phyloP scores from a whole-genome alignment of 2,888 invertebrate species.

The Dryocosmus kuriphilus region DNA sequence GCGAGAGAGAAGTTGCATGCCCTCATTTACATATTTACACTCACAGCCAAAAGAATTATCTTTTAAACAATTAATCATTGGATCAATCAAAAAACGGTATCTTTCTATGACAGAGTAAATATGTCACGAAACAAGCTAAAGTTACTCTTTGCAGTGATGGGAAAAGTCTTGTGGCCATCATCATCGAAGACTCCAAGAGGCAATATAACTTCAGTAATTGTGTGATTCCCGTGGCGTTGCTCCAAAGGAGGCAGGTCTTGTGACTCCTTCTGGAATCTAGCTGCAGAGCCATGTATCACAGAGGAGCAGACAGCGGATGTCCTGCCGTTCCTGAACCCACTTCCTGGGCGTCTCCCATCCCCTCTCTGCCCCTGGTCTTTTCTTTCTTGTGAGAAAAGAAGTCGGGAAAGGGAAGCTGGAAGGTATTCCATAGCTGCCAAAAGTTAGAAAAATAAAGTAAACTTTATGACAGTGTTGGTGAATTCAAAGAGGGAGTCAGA shows the following conservation, averaged over 20 bases:
- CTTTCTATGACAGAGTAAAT: no score
- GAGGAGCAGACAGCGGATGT: conserved; percentile 32
- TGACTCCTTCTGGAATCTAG: conserved; percentile 20
- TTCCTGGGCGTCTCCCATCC: background rate
- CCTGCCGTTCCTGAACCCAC: conserved; percentile 7
- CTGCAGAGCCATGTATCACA: conserved; percentile 20
- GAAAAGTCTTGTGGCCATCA: conserved; percentile 18
- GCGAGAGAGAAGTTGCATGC: no score
- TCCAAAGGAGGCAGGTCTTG: conserved; percentile 24
- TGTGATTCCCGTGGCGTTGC: conserved; percentile 29
- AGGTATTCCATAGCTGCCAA: conserved; percentile 19
- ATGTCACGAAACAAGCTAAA: no score
- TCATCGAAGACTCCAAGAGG: background rate
- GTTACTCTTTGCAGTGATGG: background rate
- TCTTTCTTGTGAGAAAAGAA: background rate
- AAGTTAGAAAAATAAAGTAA: conserved; percentile 36
- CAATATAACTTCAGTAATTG: conserved; percentile 36
- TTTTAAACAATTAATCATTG: no score
- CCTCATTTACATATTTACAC: no score
- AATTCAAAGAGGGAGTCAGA: conserved; percentile 7
- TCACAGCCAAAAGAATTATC: no score
- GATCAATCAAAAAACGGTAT: no score
- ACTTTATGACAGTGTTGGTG: background rate
- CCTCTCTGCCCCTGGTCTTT: background rate
- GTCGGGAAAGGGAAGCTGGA: background rate